phyloP scores from a whole-genome alignment of 2,113 vertebrate genomes.

The Coturnix japonica region DNA sequence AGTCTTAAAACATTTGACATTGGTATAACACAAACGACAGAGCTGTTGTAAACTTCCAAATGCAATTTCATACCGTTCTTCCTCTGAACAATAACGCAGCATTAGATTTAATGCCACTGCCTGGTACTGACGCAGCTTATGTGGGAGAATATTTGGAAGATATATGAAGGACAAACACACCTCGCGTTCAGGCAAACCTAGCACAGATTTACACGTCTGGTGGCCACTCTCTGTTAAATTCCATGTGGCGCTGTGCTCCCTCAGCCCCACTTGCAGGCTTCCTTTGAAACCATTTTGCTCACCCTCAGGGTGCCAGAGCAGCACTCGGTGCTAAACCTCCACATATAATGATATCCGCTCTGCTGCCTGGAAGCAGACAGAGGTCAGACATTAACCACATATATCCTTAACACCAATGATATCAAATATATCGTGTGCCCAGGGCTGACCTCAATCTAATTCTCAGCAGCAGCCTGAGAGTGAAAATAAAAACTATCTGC shows the following conservation, averaged over 20 bases:
- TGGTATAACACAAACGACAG: not conserved
- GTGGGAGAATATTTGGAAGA: not conserved
- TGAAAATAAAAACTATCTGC: not conserved
- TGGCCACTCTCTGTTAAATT: not conserved
- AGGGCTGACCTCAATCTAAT: not conserved
- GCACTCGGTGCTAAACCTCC: not conserved
- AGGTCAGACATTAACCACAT: not conserved
- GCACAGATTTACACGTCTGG: not conserved
- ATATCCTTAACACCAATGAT: not conserved
- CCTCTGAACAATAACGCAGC: not conserved
- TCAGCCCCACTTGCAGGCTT: not conserved
- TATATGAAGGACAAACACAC: not conserved
- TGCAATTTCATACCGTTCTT: not conserved
- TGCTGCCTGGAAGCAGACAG: not conserved
- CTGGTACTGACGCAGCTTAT: not conserved
- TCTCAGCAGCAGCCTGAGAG: not conserved
- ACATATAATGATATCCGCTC: not conserved
- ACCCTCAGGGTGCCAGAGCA: not conserved
- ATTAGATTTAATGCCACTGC: not conserved
- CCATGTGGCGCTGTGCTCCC: not conserved
- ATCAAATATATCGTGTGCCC: not conserved
- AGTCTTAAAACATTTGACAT: not conserved
- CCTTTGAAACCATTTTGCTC: not conserved
- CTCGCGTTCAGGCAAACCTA: not conserved
- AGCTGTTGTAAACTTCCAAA: accelerated